Percentiles rank a stretch among this genome's conserved stretches.
phyloP scores from a whole-genome alignment of 2,113 vertebrate species.

The Eulemur macaco region DNA sequence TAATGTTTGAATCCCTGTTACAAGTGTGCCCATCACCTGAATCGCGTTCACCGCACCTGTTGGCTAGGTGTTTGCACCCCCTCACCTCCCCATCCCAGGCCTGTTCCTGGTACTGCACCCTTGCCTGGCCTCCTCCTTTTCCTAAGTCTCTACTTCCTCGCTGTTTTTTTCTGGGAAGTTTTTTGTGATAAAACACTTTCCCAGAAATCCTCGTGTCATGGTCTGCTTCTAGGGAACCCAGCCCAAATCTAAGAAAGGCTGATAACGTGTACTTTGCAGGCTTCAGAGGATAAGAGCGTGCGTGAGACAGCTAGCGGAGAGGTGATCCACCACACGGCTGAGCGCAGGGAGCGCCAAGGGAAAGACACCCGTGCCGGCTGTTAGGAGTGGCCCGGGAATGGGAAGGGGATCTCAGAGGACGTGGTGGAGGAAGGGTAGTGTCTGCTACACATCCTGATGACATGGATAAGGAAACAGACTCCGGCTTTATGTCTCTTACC shows the following conservation, averaged over 20 bases:
- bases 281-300: background rate
- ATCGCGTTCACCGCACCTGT: too few species aligned
- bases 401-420: background rate
- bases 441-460: background rate
- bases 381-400: background rate
- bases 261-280: background rate
- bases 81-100: too few species aligned
- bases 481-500: background rate
- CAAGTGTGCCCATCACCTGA: too few species aligned
- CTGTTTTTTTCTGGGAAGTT: background rate
- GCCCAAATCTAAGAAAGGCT: background rate
- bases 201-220: background rate
- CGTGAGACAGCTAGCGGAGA: background rate
- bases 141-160: background rate
- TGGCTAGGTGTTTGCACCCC: too few species aligned
- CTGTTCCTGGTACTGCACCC: background rate
- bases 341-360: background rate
- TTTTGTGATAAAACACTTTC: background rate
- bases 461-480: background rate
- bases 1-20: too few species aligned
- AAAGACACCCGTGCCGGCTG: background rate
- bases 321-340: background rate
- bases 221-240: background rate
- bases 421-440: background rate
- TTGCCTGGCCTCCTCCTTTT: background rate